Base-by-base conservation (phyloP, 2,888 invertebrate genomes). In the Callimorpha dominula region DNA sequence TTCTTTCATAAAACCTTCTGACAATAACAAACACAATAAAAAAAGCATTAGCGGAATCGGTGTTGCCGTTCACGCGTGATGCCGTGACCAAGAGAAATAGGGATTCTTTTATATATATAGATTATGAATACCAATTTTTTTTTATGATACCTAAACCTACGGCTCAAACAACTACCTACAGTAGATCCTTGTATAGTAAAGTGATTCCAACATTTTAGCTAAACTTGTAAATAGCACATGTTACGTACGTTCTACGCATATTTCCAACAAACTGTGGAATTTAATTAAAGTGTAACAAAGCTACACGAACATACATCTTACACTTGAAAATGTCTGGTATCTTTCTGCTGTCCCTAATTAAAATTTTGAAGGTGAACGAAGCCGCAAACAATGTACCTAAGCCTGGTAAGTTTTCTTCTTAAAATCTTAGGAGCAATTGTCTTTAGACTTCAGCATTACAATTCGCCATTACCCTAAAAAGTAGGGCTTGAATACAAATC, bases 401-500 rank as follows among this genome's bases (percentile, higher is more conserved):
- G 43, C 8, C 43, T 43, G 9, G 7, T 11, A 64, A 67, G 20
- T 14, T 42, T 67, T 49, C 31, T 43, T 68, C 46, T 40, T 17
- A 5, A 6, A 17, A 9, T 60, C 20, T 68, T 46, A 49, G 57
- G 0, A 15, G 17, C 31, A 49, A 40, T 12, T 17, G 15, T 40
- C 62, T 49, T 50, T 11, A 7, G 42, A 20, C 62, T 17, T 14
- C 49, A 62, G 17, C 40, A 7, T 50, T 63, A 52, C 42, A 54
- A 31, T 71, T 68, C 65, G 63, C 77, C 78, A 84, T 84, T 83
- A 83, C 72, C 80, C 77, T 84, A 84, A 81, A 84, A 82, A 80
- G 75, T 67, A 73, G 66, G 4, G 66, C 74, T 75, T 70, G 74
- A 75, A 78, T 73, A 86, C 86, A 87, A 90, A 91, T 87, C 87